These are phyloP conservation scores for Platanista minor DNA, from an alignment of 2,113 vertebrate species.

Conservation along the genomic window DNA sequence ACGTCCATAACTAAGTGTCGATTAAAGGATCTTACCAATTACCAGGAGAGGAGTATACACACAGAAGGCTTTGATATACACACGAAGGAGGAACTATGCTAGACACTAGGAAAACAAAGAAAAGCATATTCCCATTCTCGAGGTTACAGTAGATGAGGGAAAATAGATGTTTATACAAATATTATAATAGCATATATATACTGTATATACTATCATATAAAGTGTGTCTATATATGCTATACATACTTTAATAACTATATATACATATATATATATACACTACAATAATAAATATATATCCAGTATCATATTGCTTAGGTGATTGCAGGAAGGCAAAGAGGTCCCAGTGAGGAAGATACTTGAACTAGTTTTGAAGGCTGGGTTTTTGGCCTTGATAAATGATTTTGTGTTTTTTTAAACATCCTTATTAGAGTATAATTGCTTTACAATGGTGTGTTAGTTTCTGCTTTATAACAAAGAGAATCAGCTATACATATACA, in stretches of 20 bases:
- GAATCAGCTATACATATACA: too few species aligned
- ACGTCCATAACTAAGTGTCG: neutral
- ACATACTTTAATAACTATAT: neutral
- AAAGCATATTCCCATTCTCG: neutral
- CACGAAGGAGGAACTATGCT: neutral
- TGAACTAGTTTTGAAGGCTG: neutral
- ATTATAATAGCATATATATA: neutral
- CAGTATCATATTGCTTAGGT: neutral
- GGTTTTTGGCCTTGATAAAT: neutral
- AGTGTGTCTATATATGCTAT: neutral
- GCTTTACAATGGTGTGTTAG: neutral
- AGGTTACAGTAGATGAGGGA: neutral
- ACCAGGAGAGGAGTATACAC: neutral
- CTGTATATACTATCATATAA: neutral
- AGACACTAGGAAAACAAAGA: neutral
- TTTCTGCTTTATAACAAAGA: neutral
- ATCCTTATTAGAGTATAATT: neutral
- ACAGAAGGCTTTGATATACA: neutral
- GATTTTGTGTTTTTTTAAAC: neutral
- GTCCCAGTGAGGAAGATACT: neutral
- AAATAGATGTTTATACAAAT: neutral
- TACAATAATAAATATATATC: neutral
- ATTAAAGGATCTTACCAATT: neutral
- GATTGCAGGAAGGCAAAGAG: neutral
- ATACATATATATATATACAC: neutral